Evolutionary conservation across 2,113 vertebrate species (phyloP), one percentile per base, ranked within the genome.

Genomic region (Eubucco bourcierii): DNA sequence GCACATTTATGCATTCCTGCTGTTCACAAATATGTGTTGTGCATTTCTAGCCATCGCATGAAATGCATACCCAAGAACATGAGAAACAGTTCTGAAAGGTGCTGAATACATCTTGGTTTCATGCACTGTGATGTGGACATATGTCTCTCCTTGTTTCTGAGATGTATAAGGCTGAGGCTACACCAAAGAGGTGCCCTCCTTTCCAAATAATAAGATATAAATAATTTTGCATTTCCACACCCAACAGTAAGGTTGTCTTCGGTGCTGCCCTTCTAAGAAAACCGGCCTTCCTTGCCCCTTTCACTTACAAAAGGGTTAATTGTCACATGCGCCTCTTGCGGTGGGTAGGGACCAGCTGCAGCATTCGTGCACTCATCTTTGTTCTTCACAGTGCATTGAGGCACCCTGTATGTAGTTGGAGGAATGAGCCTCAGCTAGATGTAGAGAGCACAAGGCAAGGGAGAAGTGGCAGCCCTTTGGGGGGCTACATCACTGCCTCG

Each of bases 271-370:
- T 61, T n/a, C 29, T 13, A 19, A 44, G 47, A 71, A 55, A 21
- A 3, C 31, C 41, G 55, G 37, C 66, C 39, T 84, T 82, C 59
- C 71, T 55, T 65, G 63, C 34, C 52, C 56, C 39, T 84, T 33
- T 16, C 47, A 6, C 34, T n/a, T 76, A 31, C 9, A 1, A 1
- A 68, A 84, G 93, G 47, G 87, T 91, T 92, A 76, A 78, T 31
- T 56, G 81, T 86, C 80, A 93, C 81, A 44, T 13, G 88, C 88
- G 88, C 88, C 72, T 89, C 80, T 61, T 25, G 92, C 33, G 17
- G 72, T 3, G 77, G 37, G 39, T 72, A 50, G 55, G 71, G 73
- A 44, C 4, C 19, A 87, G 65, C 89, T 81, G 87, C 88, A 75
- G 80, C 10, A 29, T 50, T 50, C 7, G 4, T 71, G 71, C 8